Conservation (phyloP, 2,888 invertebrate genomes). For the Aphodius granarius region DNA sequence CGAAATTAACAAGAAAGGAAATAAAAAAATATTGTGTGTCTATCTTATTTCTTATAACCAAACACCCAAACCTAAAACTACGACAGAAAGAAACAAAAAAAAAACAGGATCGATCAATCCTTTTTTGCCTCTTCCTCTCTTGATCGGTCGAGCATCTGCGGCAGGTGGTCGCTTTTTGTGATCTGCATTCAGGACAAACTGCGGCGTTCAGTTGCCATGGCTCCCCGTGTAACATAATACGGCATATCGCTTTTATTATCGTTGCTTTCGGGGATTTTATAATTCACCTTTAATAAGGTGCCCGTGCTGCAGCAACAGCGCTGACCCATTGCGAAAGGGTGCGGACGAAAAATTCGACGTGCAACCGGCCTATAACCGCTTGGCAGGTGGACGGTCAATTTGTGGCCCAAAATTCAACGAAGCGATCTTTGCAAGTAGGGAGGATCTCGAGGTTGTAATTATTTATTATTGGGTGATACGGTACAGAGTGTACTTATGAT, state of each 20-base stretch:
- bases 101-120: background rate
- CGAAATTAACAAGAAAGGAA: too few species aligned
- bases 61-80: too few species aligned
- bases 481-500: background rate
- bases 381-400: background rate
- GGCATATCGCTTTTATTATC: background rate
- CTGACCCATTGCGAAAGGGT: background rate
- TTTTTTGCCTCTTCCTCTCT: background rate
- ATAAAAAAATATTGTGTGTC: too few species aligned
- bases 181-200: background rate
- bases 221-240: background rate
- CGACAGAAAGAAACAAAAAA: background rate
- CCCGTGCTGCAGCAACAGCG: background rate
- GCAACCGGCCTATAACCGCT: background rate
- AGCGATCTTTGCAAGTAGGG: background rate
- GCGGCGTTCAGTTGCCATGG: background rate
- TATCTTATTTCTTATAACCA: too few species aligned
- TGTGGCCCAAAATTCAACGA: slow-evolving; percentile 3
- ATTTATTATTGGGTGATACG: background rate
- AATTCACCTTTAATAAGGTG: background rate
- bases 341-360: background rate
- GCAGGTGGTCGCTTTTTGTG: background rate
- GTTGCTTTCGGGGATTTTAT: background rate
- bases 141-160: background rate
- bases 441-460: background rate